Conservation (phyloP, 2,888 invertebrate genomes). For the Blastobasis lacticolella region DNA sequence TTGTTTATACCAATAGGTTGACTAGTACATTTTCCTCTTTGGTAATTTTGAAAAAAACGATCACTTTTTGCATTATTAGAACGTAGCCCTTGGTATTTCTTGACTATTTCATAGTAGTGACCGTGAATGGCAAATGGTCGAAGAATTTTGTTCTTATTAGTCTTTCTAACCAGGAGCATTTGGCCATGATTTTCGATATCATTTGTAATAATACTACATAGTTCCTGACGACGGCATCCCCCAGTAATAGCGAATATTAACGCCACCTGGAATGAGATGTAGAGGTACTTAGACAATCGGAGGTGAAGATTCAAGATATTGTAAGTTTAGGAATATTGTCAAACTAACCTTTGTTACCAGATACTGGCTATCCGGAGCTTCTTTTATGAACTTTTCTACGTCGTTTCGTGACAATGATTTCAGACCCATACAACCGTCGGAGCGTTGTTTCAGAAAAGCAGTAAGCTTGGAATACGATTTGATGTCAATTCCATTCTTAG, state of each 20-base stretch:
- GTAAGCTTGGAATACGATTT: constrained; percentile 10
- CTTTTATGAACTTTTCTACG: constrained; percentile 14
- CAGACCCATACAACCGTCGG: constrained; percentile 8
- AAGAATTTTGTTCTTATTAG: constrained; percentile 12
- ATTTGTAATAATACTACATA: constrained; percentile 6
- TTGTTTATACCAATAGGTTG: constrained; percentile 14
- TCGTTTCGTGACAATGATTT: constrained; percentile 12
- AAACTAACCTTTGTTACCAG: constrained; percentile 10
- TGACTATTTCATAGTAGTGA: constrained; percentile 4
- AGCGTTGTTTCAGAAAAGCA: constrained; percentile 10
- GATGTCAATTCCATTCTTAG: constrained; percentile 11
- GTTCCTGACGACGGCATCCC: constrained; percentile 8
- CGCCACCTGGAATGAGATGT: constrained; percentile 8
- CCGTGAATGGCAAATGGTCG: constrained; percentile 10
- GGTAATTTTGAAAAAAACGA: constrained; percentile 14
- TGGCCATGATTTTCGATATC: constrained; percentile 12
- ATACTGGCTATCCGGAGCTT: constrained; percentile 13
- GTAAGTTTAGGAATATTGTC: background rate
- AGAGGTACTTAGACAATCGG: background rate
- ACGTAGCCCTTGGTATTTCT: constrained; percentile 12
- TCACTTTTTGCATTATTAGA: constrained; percentile 9
- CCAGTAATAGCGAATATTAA: constrained; percentile 15
- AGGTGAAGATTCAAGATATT: background rate
- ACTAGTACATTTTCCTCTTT: constrained; percentile 13
- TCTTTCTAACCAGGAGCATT: constrained; percentile 7